Base-by-base conservation (phyloP, 2,888 invertebrate species). In the Caenorhabditis sp. region DNA sequence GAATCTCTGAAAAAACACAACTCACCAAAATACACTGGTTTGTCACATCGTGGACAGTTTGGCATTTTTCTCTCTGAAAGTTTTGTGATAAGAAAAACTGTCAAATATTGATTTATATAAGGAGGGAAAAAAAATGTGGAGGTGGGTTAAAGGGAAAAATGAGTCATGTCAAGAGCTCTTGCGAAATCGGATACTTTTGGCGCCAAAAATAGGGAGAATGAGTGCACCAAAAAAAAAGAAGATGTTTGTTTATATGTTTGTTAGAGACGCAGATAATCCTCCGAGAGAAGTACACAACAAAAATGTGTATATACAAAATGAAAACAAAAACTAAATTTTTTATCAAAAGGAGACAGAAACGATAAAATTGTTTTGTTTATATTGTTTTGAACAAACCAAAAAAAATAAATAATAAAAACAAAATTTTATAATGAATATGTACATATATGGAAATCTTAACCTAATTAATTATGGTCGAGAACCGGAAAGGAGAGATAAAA, bases 11-110 rank as follows among this genome's bases (percentile, higher is more conserved):
- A 36, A 36, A 36, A 36, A n/a, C n/a, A n/a, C 5, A 43, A 43
- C 78, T 74, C 43, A 87, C 87, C 87, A 63, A 87, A 87, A 65
- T 87, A 87, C 21, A 87, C 87, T 27, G 87, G 85, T 65, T 85
- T 85, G 21, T 79, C 66, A 67, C 87, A 87, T 23, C 76, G 76
- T 26, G 87, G 87, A 67, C 87, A 87, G 73, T 77, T 81, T 23
- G 84, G 84, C 86, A 86, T 87, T 56, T 12, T 53, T 21, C 43
- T 43, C 21, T 21, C 43, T 43, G 43, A 43, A 43, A 43, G 8
- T 25, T 57, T 27, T 57, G n/a, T 56, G 2, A 5, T 20, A 57
- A 20, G 25, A 57, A 26, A 56, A 7, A 31, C n/a, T 25, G 25
- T 3, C n/a, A 14, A 43, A 43, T 43, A 14, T 17, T 43, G 17